Evolutionary conservation across 2,797 vertebrate genomes (phyloP), one percentile per base, ranked within the genome.

Genomic region (Urophycis tenuis): DNA sequence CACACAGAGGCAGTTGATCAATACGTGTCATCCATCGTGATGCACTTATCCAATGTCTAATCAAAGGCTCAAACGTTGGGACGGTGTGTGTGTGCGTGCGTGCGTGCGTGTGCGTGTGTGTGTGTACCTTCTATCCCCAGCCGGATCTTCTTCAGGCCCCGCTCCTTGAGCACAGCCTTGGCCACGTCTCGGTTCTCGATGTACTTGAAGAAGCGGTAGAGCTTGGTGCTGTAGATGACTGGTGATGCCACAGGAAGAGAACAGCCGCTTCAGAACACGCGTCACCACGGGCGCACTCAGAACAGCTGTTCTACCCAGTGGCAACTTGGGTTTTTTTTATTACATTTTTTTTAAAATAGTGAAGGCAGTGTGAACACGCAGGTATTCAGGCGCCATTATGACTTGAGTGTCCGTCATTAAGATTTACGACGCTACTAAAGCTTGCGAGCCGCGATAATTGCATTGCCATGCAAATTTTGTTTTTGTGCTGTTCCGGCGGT

Each of bases 201-300:
- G 91, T 99, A 99, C 87, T 99, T 99, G 93, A 99, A 99, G 94
- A 99, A 99, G 81, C 97, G 94, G 80, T 99, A 99, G 74, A 99
- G 92, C 88, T 99, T 99, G 6, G 97, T 99, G 92, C 96, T 99
- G 94, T 99, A 98, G 92, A 99, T 98, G 90, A 99, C 97, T 99
- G 89, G 11, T 49, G 84, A 82, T 32, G 85, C 83, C 84, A 84
- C 36, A 17, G 35, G 69, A 71, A 3, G 8, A 32, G 69, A 33
- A 7, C 14, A 4, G 33, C 14, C 29, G 15, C 31, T 31, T 64
- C 19, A 71, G 19, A 33, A 71, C 69, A 67, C 17, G 22, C 19
- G 45, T 67, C 60, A 29, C 3, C 60, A n/a, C 29, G 7, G 22
- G 9, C 53, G 3, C 5, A 22, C 45, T 22, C 22, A 6, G 39